Evolutionary conservation across 1,140 invertebrate genomes (phyloP), one percentile per base, ranked within the genome.

Genomic region (Meloidogyne exigua): DNA sequence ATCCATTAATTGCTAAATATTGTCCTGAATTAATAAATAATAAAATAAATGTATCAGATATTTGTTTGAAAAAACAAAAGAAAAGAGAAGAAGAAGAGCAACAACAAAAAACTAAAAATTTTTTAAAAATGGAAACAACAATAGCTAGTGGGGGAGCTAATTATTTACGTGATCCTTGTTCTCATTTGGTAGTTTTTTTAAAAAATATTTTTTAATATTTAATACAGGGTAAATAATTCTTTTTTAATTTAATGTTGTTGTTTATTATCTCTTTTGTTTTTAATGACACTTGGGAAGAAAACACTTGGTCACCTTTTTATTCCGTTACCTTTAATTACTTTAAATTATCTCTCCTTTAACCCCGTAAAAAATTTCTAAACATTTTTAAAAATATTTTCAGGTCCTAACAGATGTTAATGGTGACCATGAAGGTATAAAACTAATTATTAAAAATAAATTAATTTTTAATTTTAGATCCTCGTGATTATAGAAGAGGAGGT

Each of bases 71-170:
- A 18, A 70, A 42, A 42, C 42, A 72, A 12, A 42, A 57, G n/a
- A 28, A 42, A 36, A 65, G 26, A 36, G 28, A 10, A 10, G 21
- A 15, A 18, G 23, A 57, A 15, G 15, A 73, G 32, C 18, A 42
- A 57, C 7, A 4, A 1, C 18, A 57, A 57, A 12, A n/a, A n/a
- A 12, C 72, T 32, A 57, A 65, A 13, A 73, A 73, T 73, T 36
- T 73, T 62, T 65, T 73, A 36, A 65, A 73, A 39, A 73, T 73
- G 72, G 72, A 73, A 36, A 73, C 72, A 13, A 73, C 11, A 23
- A 64, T 73, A 4, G 72, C 72, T 32, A 26, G 23, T 21, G 72
- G 72, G 2, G 72, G 72, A 23, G 42, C 72, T 32, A 66, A n/a
- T 65, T 73, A 64, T 65, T 32, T 72, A 64, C 44, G 57, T 23